A percentile compares a stretch with the other conserved stretches of the same genome.
Evolutionary conservation across 2,797 vertebrate genomes (phyloP).

Genomic region (Nyctibius grandis): DNA sequence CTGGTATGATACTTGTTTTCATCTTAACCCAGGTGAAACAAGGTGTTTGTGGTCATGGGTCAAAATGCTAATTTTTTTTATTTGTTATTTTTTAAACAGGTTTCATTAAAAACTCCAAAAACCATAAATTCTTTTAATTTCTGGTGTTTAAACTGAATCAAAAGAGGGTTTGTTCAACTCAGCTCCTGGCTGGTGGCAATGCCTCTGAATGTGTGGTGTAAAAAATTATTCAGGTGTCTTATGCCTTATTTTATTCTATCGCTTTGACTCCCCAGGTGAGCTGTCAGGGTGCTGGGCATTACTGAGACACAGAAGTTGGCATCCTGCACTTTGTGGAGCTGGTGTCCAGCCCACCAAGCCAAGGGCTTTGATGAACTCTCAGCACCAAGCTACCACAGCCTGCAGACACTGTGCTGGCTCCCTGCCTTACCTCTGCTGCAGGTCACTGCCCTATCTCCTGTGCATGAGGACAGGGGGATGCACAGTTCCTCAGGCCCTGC

Average conservation of each 20-base stretch:
- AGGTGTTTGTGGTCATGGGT: neutral
- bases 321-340: neutral
- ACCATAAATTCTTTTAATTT: neutral
- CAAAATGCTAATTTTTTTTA: neutral
- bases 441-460: neutral
- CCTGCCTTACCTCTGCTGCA: neutral
- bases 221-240: neutral
- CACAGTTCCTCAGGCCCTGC: neutral
- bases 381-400: neutral
- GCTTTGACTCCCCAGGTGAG: neutral
- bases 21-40: neutral
- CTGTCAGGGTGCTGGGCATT: neutral
- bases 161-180: neutral
- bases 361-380: rapidly evolving
- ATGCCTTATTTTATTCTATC: neutral
- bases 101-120: neutral
- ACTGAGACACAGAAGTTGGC: neutral
- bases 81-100: neutral
- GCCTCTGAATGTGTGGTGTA: rapidly evolving
- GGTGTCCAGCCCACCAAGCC: neutral
- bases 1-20: neutral
- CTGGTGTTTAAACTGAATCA: neutral
- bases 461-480: neutral
- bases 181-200: neutral
- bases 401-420: neutral